Percentiles rank a stretch among this genome's conserved stretches.
Conservation (phyloP, 2,888 invertebrate genomes). For the Pseudococcus viburni region DNA sequence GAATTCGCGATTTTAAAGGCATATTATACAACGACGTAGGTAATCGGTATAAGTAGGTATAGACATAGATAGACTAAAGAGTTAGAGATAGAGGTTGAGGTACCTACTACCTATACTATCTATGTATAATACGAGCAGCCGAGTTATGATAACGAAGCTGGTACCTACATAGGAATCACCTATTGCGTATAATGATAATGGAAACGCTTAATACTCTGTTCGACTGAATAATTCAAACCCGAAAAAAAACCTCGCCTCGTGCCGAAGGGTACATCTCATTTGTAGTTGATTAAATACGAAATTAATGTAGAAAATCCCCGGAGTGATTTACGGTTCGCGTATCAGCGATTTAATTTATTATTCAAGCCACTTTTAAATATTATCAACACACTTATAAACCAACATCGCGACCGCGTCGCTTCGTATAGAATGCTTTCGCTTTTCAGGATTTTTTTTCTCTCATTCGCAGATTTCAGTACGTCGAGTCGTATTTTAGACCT, state of each 20-base stretch:
- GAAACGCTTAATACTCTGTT: constrained; percentile 24
- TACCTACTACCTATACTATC: neutral
- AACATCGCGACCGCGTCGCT: neutral
- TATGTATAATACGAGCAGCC: neutral
- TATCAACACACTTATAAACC: constrained; percentile 24
- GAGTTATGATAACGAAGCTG: constrained; percentile 16
- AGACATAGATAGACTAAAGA: neutral
- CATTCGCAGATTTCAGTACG: neutral
- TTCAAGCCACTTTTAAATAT: constrained; percentile 27
- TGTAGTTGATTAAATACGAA: constrained; percentile 36
- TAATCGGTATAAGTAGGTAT: neutral
- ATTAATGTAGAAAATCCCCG: constrained; percentile 35
- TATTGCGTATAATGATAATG: constrained; percentile 23
- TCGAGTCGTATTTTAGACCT: neutral
- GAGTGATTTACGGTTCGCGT: constrained; percentile 14
- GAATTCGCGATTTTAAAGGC: neutral
- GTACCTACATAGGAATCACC: neutral
- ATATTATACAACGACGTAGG: neutral
- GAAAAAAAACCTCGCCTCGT: constrained; percentile 5
- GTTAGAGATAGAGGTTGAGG: neutral
- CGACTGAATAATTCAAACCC: constrained; percentile 18
- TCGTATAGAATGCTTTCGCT: neutral
- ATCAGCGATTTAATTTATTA: constrained; percentile 31
- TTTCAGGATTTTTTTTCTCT: neutral
- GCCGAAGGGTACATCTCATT: constrained; percentile 32